Evolutionary conservation across 2,113 vertebrate species (phyloP), one percentile per base, ranked within the genome.

Genomic region (Lycaon pictus): DNA sequence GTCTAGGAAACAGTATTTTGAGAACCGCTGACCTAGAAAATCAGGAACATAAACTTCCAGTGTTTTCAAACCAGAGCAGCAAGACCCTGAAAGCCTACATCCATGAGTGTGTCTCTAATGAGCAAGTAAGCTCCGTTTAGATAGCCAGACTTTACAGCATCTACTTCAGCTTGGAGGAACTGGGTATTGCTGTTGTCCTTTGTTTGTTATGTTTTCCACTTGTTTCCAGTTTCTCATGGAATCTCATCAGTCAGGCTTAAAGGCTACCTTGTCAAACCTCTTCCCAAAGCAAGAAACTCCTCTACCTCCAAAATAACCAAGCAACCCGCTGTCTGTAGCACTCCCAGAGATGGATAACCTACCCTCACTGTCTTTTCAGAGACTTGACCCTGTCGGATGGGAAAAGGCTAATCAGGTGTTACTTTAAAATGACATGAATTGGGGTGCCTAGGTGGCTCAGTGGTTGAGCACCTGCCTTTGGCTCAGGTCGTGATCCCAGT

Each of bases 11-110:
- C 20, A 95, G 35, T 32, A 67, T 10, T 67, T 35, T 76, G 58
- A 86, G 84, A 95, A 89, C 19, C 53, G 76, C 65, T 95, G 94
- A 69, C 71, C 55, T 53, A 69, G 58, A 84, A 95, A 94, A 81
- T 62, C 79, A 84, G 95, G 89, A 93, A 77, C 79, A 65, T n/a
- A 86, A 63, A 63, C 35, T 69, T 29, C 16, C 5, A 23, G 3
- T 37, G 8, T 29, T 90, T 77, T 89, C 81, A 67, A 74, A 80
- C 55, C 95, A 74, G 71, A 88, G 22, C 53, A 81, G 51, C 20
- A 25, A 56, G 43, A 29, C 80, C 25, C 83, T 43, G 63, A 80
- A 76, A 69, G 53, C 35, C 5, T 5, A 29, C 23, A n/a, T 25
- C 12, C 13, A 17, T 29, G 15, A 62, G n/a, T 71, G 25, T 29